A percentile compares a stretch with the other conserved stretches of the same genome.
phyloP scores from a whole-genome alignment of 2,888 invertebrate species.

The Drymonia ruficornis region DNA sequence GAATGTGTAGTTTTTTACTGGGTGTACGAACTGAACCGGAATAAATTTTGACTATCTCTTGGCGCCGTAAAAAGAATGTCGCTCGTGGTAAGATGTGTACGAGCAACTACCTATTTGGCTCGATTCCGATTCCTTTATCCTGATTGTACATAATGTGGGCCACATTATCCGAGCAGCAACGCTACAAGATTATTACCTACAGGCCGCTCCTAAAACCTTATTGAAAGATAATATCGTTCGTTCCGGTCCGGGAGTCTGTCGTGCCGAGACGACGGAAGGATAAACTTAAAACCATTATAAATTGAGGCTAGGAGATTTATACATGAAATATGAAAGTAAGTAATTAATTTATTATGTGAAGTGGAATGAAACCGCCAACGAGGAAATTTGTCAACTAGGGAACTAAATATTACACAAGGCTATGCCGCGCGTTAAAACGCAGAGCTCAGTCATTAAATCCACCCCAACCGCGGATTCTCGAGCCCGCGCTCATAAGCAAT shows the following conservation, averaged over 20 bases:
- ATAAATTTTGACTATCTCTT: background rate
- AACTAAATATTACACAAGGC: slow-evolving; percentile 44
- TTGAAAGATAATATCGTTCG: background rate
- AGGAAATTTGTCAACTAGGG: slow-evolving; percentile 44
- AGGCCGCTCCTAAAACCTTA: background rate
- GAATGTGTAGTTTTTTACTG: background rate
- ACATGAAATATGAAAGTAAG: slow-evolving; percentile 28
- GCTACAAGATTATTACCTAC: background rate
- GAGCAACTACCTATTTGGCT: background rate
- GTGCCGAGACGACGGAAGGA: background rate
- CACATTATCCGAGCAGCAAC: background rate
- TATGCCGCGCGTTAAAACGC: slow-evolving; percentile 37
- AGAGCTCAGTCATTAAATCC: slow-evolving; percentile 40
- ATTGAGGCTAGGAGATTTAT: slow-evolving; percentile 18
- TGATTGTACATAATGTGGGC: background rate
- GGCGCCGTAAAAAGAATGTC: background rate
- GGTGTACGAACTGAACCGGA: background rate
- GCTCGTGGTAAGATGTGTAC: background rate
- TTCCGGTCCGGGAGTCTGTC: background rate
- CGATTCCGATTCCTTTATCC: background rate
- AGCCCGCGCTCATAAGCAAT: slow-evolving; percentile 15
- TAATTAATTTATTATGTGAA: slow-evolving; percentile 43
- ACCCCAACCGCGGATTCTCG: slow-evolving; percentile 32
- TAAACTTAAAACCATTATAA: slow-evolving; percentile 11
- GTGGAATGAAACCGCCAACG: slow-evolving; percentile 40